Evolutionary conservation across 2,888 invertebrate genomes (phyloP), one percentile per base, ranked within the genome.

Genomic region (Parnassius glacialis): DNA sequence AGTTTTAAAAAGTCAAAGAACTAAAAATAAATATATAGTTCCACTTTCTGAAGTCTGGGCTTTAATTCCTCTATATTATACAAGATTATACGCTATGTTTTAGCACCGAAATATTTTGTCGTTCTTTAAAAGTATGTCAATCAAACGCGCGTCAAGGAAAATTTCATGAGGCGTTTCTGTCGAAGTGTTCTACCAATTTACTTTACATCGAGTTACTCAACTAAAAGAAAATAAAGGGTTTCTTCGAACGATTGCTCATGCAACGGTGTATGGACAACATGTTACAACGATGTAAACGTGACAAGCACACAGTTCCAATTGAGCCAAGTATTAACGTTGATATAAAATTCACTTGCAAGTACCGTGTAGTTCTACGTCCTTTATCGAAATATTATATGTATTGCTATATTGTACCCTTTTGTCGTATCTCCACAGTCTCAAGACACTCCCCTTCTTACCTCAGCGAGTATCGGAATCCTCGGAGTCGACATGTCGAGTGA

Each of bases 241-340:
- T 58, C 62, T 54, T 54, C 50, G 58, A 62, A 62, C 12, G 34
- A 48, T 62, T 58, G 50, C 43, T 62, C 54, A 62, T 44, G 42
- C 10, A 7, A 20, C 16, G 51, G 51, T 58, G 41, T 54, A 54
- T 58, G 62, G 53, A 51, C 54, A 45, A 16, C 41, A 58, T 53
- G 43, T 52, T 48, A 52, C 10, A 62, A 57, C 53, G 50, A 25
- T 51, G 13, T 47, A 34, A 13, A 53, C 57, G 52, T 52, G 61
- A 52, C 47, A 61, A 47, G 13, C n/a, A n/a, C 43, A 56, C 9
- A 16, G 10, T 34, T 13, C 41, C 43, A 50, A 43, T 48, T 60
- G 13, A 13, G 43, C 13, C 48, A 54, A n/a, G 25, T 20, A 20
- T 13, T 20, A 7, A 5, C 10, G 25, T 34, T n/a, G 10, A 45